phyloP scores from a whole-genome alignment of 1,140 invertebrate species.

The Nasonia vitripennis region DNA sequence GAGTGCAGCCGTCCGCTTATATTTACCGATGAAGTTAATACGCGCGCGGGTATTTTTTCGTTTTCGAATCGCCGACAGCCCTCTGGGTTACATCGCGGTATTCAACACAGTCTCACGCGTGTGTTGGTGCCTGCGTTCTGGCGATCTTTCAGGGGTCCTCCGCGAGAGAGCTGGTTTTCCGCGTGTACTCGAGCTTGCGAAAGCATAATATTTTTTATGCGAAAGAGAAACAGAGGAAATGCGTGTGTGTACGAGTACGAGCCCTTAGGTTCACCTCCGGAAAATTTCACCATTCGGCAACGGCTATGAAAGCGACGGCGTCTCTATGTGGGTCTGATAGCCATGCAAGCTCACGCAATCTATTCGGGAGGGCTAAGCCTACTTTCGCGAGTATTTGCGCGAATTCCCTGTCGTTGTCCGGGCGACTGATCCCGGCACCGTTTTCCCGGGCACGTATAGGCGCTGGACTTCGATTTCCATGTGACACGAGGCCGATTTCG shows the following conservation, averaged over 20 bases:
- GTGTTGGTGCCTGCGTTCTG: too few species aligned
- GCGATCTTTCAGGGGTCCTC: too few species aligned
- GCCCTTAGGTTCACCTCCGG: neutral
- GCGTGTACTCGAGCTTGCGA: too few species aligned
- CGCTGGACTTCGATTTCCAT: neutral
- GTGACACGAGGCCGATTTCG: neutral
- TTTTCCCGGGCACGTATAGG: slow-evolving; percentile 19
- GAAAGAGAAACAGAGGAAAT: too few species aligned
- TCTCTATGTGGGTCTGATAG: too few species aligned
- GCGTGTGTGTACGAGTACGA: neutral
- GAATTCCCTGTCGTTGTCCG: neutral
- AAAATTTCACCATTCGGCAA: neutral
- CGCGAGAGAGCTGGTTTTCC: too few species aligned
- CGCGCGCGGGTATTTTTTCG: too few species aligned
- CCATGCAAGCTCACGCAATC: neutral
- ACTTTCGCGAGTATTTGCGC: neutral
- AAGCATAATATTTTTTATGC: too few species aligned
- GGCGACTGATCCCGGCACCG: neutral
- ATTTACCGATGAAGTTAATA: slow-evolving; percentile 26
- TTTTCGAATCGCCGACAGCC: too few species aligned
- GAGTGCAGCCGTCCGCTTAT: neutral
- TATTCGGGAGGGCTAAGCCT: neutral
- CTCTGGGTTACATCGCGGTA: too few species aligned
- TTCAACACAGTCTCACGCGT: too few species aligned
- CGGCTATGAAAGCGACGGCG: neutral